Percentiles rank a stretch among this genome's conserved stretches.
phyloP scores from a whole-genome alignment of 2,888 invertebrate genomes.

The Atherix ibis region DNA sequence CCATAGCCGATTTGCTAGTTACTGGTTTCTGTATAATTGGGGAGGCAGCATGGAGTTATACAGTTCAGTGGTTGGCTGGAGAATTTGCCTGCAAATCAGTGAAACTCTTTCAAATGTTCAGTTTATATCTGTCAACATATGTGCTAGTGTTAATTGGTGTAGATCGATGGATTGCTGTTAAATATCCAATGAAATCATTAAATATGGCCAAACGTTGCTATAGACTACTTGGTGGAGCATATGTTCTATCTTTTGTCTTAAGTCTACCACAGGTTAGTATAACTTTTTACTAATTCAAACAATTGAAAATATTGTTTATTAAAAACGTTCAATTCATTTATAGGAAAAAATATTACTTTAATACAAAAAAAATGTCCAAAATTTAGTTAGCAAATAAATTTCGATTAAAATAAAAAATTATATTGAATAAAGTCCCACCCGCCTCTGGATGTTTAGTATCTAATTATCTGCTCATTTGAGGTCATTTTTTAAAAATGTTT shows the following conservation, averaged over 20 bases:
- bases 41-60: constrained; percentile 66
- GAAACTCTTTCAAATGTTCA: constrained; percentile 68
- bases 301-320: no score
- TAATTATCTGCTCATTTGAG: no score
- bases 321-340: no score
- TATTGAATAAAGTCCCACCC: no score
- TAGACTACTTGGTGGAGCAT: constrained; percentile 50
- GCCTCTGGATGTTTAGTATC: no score
- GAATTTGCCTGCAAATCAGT: constrained; percentile 62
- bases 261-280: constrained; percentile 68
- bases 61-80: constrained; percentile 67
- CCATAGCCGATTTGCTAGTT: constrained; percentile 65
- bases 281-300: background rate
- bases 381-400: no score
- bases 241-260: constrained; percentile 54
- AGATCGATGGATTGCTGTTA: constrained; percentile 65
- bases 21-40: constrained; percentile 67
- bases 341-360: no score
- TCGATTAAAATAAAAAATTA: no score
- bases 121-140: constrained; percentile 68
- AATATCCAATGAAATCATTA: constrained; percentile 60
- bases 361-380: no score
- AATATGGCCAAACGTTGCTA: constrained; percentile 51
- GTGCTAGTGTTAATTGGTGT: constrained; percentile 67
- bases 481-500: no score